Evolutionary conservation across 2,113 vertebrate species (phyloP).

Genomic region (Nyctereutes procyonoides): DNA sequence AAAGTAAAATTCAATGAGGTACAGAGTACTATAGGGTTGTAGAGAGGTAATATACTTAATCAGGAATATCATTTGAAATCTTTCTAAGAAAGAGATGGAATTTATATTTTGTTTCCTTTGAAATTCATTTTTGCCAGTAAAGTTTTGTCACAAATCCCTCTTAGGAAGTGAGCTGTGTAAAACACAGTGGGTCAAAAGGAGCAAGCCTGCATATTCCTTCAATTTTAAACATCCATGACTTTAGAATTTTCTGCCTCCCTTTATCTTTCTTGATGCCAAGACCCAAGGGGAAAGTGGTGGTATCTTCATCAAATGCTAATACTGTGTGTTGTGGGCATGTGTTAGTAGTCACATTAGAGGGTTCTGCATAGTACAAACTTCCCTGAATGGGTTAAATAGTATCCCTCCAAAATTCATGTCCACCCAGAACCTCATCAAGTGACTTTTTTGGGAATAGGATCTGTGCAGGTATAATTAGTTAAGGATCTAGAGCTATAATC

Average conservation of each 20-base stretch:
- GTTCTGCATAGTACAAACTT: background rate
- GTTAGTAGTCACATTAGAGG: background rate
- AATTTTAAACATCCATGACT: background rate
- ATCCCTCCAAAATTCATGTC: background rate
- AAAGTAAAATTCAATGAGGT: conserved; percentile 8
- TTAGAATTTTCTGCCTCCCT: background rate
- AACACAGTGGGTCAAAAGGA: background rate
- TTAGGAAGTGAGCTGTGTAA: background rate
- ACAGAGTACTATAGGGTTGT: background rate
- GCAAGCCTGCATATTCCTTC: background rate
- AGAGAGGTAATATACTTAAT: background rate
- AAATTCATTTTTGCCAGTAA: conserved; percentile 28
- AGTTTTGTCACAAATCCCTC: background rate
- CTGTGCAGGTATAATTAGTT: background rate
- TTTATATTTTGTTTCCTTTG: conserved; percentile 31
- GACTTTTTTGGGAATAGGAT: background rate
- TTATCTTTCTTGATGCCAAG: background rate
- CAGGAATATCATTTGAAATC: background rate
- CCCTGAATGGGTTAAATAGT: background rate
- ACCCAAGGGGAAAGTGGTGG: background rate
- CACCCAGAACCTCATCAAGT: background rate
- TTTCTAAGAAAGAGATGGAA: conserved; percentile 1
- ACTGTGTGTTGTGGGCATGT: background rate
- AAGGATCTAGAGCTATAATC: background rate
- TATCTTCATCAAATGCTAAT: background rate